Percentiles rank a stretch among this genome's conserved stretches.
Conservation (phyloP, 2,888 invertebrate genomes). For the Athalia cordata region DNA sequence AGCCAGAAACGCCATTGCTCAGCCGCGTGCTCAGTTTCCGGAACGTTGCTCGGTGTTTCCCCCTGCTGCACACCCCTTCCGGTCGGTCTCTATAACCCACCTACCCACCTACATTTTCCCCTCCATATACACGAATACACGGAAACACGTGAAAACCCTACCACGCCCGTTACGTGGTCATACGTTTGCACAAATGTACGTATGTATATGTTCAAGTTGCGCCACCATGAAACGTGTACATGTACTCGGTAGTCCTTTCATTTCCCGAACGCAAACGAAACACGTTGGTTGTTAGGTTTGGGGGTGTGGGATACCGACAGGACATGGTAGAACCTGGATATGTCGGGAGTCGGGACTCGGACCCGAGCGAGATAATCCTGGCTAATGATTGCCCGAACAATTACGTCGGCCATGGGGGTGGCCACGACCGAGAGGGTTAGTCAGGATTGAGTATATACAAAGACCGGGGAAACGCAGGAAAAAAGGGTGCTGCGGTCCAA, state of each 20-base stretch:
- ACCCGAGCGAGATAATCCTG: conserved; percentile 65
- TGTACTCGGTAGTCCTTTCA: conserved; percentile 19
- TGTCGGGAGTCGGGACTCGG: conserved; percentile 54
- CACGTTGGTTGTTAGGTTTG: conserved; percentile 50
- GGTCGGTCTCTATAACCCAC: conserved; percentile 2
- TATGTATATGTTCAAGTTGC: background rate
- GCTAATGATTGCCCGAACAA: conserved; percentile 68
- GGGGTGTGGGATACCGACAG: conserved; percentile 18
- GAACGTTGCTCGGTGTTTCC: conserved; percentile 59
- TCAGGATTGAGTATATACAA: background rate
- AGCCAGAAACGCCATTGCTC: conserved; percentile 57
- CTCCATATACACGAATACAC: conserved; percentile 24
- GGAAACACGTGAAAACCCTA: conserved; percentile 1
- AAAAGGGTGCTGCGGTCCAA: conserved; percentile 24
- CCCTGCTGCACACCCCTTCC: conserved; percentile 54
- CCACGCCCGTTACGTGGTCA: background rate
- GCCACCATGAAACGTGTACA: background rate
- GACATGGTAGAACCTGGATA: conserved; percentile 23
- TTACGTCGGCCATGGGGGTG: conserved; percentile 52
- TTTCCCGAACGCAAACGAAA: conserved; percentile 56
- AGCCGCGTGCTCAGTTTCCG: conserved; percentile 62
- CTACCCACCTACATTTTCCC: background rate
- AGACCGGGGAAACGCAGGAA: conserved; percentile 24
- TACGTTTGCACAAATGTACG: background rate
- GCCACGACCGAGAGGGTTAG: conserved; percentile 7